These are phyloP conservation scores for Achlya flavicornis DNA, from an alignment of 2,888 invertebrate species.

Conservation along the genomic window DNA sequence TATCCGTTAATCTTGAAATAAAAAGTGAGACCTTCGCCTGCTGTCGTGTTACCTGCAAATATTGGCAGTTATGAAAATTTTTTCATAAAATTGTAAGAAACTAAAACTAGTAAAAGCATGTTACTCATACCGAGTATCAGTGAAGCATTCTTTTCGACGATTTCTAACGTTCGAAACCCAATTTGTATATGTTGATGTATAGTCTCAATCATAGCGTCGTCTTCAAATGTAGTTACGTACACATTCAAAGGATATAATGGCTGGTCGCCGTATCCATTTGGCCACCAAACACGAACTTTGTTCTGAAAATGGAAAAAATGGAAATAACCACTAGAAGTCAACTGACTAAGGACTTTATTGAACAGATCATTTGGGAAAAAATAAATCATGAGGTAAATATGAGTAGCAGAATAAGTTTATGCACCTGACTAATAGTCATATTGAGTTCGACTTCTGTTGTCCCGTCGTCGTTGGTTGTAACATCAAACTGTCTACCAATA, in stretches of 20 bases:
- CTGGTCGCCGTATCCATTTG: slow-evolving; percentile 94
- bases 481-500: slow-evolving; percentile 44
- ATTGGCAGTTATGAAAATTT: not conserved
- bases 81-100: not conserved
- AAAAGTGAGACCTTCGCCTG: slow-evolving; percentile 88
- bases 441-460: slow-evolving; percentile 55
- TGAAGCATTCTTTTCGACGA: slow-evolving; percentile 88
- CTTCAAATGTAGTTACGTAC: slow-evolving; percentile 61
- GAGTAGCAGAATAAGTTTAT: not conserved
- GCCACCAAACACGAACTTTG: slow-evolving; percentile 92
- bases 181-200: slow-evolving; percentile 84
- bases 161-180: slow-evolving; percentile 93
- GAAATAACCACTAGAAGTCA: too few species aligned
- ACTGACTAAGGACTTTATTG: too few species aligned
- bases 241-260: slow-evolving; percentile 88
- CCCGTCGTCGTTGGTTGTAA: slow-evolving; percentile 52
- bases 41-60: slow-evolving; percentile 64
- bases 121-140: slow-evolving; percentile 50
- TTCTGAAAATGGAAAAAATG: slow-evolving; percentile 51
- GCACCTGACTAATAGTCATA: slow-evolving; percentile 64
- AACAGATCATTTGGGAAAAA: slow-evolving; percentile 18
- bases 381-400: not conserved
- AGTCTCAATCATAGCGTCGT: slow-evolving; percentile 45
- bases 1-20: slow-evolving; percentile 93
- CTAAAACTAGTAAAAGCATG: slow-evolving; percentile 8